phyloP scores from a whole-genome alignment of 2,797 vertebrate species.

The Eulemur albifrons region DNA sequence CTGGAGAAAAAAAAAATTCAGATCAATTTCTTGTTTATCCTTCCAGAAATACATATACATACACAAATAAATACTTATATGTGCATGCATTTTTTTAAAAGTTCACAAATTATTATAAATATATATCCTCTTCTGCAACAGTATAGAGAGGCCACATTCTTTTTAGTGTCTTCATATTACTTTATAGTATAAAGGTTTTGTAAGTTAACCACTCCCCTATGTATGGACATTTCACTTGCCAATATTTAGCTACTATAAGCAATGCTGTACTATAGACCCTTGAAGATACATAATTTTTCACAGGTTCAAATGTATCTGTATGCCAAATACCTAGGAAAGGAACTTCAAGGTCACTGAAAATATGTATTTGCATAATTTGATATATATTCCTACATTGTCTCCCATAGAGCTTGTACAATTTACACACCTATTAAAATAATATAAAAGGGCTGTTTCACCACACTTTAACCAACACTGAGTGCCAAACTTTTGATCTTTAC shows the following conservation, averaged over 20 bases:
- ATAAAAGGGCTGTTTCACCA: neutral
- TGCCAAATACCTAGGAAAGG: neutral
- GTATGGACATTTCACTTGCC: neutral
- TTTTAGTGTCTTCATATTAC: neutral
- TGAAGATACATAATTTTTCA: neutral
- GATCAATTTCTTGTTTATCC: slow-evolving; percentile 15
- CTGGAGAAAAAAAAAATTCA: neutral
- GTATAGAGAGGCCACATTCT: neutral
- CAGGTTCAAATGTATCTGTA: neutral
- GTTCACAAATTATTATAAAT: neutral
- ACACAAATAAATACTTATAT: neutral
- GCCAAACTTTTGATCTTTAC: neutral
- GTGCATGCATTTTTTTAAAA: neutral
- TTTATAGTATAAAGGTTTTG: neutral
- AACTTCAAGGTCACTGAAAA: neutral
- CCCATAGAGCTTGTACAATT: neutral
- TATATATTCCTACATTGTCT: neutral
- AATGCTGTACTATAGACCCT: neutral
- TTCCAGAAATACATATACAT: neutral
- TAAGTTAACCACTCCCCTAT: neutral
- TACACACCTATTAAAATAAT: neutral
- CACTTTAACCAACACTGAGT: neutral
- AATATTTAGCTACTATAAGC: neutral
- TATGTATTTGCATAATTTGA: neutral
- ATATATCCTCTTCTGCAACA: neutral